Base-by-base conservation (phyloP, 2,797 vertebrate genomes). In the Aeoliscus strigatus region DNA sequence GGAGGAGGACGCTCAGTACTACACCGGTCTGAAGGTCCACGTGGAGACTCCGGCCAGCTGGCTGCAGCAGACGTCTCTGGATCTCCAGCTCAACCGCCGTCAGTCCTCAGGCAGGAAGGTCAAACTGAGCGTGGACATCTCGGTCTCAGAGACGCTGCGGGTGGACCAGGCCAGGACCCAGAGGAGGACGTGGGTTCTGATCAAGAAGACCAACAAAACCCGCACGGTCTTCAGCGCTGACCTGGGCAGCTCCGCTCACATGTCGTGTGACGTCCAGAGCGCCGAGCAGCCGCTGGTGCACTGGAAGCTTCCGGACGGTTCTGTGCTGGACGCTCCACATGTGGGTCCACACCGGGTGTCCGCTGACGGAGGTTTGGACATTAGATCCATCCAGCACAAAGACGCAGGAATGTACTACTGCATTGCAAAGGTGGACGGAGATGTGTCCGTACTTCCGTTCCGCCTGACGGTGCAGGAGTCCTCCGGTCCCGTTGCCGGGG, bases 401-500 rank as follows among this genome's bases (percentile, higher is more conserved):
- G 91, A 98, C 43, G 49, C 87, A 3, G 95, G 95, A 6, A 14
- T 86, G 18, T 98, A 95, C 64, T 88, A 88, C 41, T 98, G 95
- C 3, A 0, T 91, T 9, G 90, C 91, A 11, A 74, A 45, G 14
- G 88, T 93, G 26, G 56, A 47, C 1, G 86, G 75, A 29, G 91
- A 94, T 40, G 2, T 74, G 1, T 88, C 87, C 8, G 14, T 62
- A 3, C 51, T 85, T 54, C 40, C 81, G 0, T 85, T 91, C 51
- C 79, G 89, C 45, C 69, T 98, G 12, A 35, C 76, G 0, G 91
- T 97, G 5, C 88, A 91, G 44, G 83, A 90, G 9, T 75, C 85
- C 1, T 75, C 83, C 9, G 24, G 61, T 26, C 87, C 80, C n/a
- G 35, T 75, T 3, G 39, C 73, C 2, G 87, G 85, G 2, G 68